Conservation (phyloP, 2,888 invertebrate genomes). For the Salpingus planirostris region DNA sequence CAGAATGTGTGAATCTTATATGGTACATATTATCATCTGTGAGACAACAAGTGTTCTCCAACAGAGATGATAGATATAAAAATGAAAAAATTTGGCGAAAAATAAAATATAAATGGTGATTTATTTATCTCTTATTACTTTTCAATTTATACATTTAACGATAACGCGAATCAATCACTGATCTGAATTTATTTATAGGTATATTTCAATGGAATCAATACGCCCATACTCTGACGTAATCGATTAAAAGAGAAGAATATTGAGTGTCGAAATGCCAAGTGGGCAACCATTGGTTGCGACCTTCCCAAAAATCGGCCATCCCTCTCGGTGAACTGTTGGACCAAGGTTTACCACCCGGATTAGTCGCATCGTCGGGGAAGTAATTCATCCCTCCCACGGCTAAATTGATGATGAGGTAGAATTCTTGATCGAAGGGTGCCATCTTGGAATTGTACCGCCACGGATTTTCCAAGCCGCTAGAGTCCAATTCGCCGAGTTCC, state of each 20-base stretch:
- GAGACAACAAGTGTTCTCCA: too few relatives aligned
- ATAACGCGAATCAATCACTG: too few relatives aligned
- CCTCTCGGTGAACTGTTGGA: slow-evolving; percentile 41
- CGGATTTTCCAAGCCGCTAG: slow-evolving; percentile 45
- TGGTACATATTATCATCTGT: too few relatives aligned
- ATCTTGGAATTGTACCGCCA: slow-evolving; percentile 47
- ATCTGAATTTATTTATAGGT: not conserved
- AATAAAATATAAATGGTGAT: too few relatives aligned
- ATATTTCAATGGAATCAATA: slow-evolving; percentile 15
- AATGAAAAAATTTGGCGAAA: too few relatives aligned
- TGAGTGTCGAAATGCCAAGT: slow-evolving; percentile 48
- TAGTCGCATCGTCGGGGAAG: slow-evolving; percentile 50
- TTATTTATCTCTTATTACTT: too few relatives aligned
- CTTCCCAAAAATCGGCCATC: slow-evolving; percentile 55
- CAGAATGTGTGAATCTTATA: too few relatives aligned
- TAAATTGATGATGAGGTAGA: slow-evolving; percentile 51
- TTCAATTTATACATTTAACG: too few relatives aligned
- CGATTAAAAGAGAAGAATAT: slow-evolving; percentile 54
- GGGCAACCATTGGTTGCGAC: slow-evolving; percentile 46
- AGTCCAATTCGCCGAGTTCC: slow-evolving; percentile 44
- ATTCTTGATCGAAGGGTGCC: slow-evolving; percentile 63
- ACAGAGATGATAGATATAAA: too few relatives aligned
- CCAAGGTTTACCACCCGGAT: slow-evolving; percentile 51
- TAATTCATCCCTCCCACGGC: slow-evolving; percentile 51
- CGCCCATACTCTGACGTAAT: slow-evolving; percentile 57